Evolutionary conservation across 1,140 invertebrate species (phyloP).

Genomic region (Heliothis subflexa): DNA sequence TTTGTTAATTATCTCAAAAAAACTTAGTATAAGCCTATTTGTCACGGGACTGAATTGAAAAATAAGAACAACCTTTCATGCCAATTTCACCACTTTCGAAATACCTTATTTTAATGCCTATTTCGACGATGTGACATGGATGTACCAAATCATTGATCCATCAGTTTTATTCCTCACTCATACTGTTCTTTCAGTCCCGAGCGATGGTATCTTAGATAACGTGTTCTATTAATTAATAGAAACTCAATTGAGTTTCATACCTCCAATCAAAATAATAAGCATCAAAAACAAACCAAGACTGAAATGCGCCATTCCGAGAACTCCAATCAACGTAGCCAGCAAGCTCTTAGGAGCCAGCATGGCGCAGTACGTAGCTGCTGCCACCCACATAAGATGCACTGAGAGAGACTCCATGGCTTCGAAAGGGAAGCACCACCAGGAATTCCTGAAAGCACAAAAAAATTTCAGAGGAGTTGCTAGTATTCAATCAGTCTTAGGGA

Average conservation of each 20-base stretch:
- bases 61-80: no score
- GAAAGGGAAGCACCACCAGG: slow-evolving; percentile 95
- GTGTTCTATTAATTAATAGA: not conserved
- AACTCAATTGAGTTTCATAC: not conserved
- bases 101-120: no score
- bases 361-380: slow-evolving; percentile 94
- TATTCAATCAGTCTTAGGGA: no score
- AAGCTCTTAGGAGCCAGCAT: slow-evolving; percentile 92
- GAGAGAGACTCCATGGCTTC: slow-evolving; percentile 95
- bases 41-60: no score
- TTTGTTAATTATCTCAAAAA: not conserved
- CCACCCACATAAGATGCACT: slow-evolving; percentile 95
- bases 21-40: not conserved
- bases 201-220: no score
- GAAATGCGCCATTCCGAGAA: slow-evolving; percentile 94
- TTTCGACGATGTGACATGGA: no score
- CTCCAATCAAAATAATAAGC: not conserved
- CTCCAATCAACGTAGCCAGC: slow-evolving; percentile 93
- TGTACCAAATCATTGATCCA: no score
- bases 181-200: no score
- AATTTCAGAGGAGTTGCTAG: not conserved
- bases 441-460: slow-evolving; percentile 86
- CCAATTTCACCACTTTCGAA: no score
- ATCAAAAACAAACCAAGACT: slow-evolving; percentile 88
- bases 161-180: no score